A percentile compares a stretch with the other conserved stretches of the same genome.
phyloP scores from a whole-genome alignment of 2,888 invertebrate species.

The Folsomia candida region DNA sequence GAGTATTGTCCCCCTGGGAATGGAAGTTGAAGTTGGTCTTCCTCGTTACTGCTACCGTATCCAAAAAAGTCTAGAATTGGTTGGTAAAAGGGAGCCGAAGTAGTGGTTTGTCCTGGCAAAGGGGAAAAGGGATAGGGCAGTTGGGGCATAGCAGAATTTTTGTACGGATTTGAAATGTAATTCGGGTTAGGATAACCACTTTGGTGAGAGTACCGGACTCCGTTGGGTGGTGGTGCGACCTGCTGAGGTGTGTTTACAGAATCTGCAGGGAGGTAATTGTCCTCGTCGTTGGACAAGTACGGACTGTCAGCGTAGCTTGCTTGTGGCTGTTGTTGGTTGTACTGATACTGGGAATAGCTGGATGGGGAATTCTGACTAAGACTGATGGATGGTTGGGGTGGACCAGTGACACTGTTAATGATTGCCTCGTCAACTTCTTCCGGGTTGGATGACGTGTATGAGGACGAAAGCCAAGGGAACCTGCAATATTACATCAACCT shows the following conservation, averaged over 20 bases:
- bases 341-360: background rate
- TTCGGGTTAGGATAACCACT: constrained; percentile 3
- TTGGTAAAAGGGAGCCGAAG: constrained; percentile 13
- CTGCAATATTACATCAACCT: no score
- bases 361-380: background rate
- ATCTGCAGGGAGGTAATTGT: background rate
- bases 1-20: background rate
- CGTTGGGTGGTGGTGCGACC: background rate
- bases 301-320: no score
- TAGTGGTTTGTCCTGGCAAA: background rate
- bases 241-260: background rate
- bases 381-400: background rate
- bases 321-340: no score
- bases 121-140: background rate
- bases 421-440: constrained; percentile 31
- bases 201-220: background rate
- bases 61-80: constrained; percentile 1
- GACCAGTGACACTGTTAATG: constrained; percentile 27
- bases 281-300: constrained; percentile 2
- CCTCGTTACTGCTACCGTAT: background rate
- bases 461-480: constrained; percentile 22
- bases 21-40: background rate
- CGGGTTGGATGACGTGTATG: constrained; percentile 23
- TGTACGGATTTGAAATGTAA: background rate
- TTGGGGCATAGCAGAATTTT: background rate